phyloP scores from a whole-genome alignment of 2,797 vertebrate species.

The Bryconaethiops microstoma region DNA sequence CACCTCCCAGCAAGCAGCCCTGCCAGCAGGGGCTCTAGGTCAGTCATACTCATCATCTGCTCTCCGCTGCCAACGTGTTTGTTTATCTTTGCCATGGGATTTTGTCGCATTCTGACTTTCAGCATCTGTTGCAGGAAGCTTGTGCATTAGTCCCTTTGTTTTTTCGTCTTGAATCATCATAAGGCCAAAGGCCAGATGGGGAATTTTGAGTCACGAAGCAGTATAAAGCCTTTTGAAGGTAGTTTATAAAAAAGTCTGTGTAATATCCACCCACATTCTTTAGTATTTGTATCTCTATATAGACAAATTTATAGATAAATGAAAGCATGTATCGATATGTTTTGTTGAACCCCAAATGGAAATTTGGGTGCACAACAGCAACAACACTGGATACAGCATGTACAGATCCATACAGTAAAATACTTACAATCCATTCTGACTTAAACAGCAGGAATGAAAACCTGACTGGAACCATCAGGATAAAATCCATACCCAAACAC shows the following conservation, averaged over 20 bases:
- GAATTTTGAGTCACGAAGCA: slow-evolving; percentile 9
- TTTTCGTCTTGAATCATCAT: slow-evolving; percentile 48
- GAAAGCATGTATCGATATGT: not conserved
- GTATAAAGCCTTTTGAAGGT: not conserved
- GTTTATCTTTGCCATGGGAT: slow-evolving; percentile 45
- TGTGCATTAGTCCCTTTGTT: slow-evolving; percentile 24
- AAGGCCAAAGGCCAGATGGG: slow-evolving; percentile 30
- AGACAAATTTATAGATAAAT: not conserved
- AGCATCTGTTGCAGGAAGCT: slow-evolving; percentile 45
- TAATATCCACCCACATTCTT: not conserved
- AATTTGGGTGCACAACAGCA: too few relatives aligned
- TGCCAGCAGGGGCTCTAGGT: slow-evolving; percentile 58
- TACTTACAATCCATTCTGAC: not conserved
- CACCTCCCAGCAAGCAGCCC: slow-evolving; percentile 50
- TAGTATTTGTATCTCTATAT: not conserved
- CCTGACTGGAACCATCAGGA: too few relatives aligned
- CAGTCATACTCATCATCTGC: slow-evolving; percentile 60
- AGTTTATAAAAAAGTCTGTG: not conserved
- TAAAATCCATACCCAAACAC: too few relatives aligned
- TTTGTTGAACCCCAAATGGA: not conserved
- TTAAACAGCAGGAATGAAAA: too few relatives aligned
- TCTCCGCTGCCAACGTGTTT: slow-evolving; percentile 46
- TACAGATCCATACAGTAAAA: not conserved
- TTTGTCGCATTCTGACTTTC: slow-evolving; percentile 29
- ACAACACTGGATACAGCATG: not conserved